Conservation (phyloP, 2,113 vertebrate species). For the Alosa alosa region DNA sequence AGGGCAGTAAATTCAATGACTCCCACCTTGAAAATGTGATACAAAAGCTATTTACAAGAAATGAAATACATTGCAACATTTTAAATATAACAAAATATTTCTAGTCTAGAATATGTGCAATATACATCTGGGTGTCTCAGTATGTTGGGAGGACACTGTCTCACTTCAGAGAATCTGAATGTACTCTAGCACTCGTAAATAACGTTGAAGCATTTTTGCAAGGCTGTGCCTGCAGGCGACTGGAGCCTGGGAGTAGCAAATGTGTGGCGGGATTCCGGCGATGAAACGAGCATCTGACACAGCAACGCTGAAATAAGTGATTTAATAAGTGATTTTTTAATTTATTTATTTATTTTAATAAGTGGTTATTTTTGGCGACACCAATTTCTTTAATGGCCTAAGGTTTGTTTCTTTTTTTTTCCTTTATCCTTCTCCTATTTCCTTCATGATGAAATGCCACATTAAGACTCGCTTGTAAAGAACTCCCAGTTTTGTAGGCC, state of each 20-base stretch:
- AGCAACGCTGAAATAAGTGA: background rate
- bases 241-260: background rate
- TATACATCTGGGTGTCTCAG: too few relatives aligned
- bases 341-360: background rate
- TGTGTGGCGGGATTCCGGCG: background rate
- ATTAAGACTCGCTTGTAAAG: background rate
- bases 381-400: background rate
- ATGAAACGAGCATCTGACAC: background rate
- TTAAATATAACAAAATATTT: too few relatives aligned
- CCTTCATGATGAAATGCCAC: background rate
- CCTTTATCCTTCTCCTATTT: background rate
- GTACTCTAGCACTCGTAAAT: background rate
- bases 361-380: background rate
- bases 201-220: background rate
- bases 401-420: background rate
- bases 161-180: background rate
- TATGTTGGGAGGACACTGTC: background rate
- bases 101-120: too few relatives aligned
- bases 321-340: too few relatives aligned
- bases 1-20: too few relatives aligned
- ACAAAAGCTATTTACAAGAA: too few relatives aligned
- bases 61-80: too few relatives aligned
- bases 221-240: background rate
- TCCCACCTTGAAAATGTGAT: too few relatives aligned
- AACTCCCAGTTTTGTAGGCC: background rate